Base-by-base conservation (phyloP, 2,888 invertebrate genomes). In the Sarcophaga rosellei region DNA sequence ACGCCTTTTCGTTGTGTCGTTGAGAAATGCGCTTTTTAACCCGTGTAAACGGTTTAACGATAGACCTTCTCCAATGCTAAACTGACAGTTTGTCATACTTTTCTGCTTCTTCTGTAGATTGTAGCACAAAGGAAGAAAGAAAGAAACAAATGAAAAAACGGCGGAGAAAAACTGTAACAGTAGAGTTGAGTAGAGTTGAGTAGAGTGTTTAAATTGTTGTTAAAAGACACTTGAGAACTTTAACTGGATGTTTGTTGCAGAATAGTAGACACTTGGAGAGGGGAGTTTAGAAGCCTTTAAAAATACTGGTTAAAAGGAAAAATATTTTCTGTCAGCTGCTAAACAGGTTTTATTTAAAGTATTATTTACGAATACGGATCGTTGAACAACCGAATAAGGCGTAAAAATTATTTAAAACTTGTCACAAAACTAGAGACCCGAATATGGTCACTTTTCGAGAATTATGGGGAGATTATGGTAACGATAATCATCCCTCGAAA, bases 11-110 rank as follows among this genome's bases (percentile, higher is more conserved):
- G 61, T 70, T 78, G 61, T 70, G 69, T 78, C 69, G 25, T 53
- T 84, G 63, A 84, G 74, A 81, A 69, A 75, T 86, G 81, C 74
- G 83, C 81, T 86, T 86, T 35, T 78, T 81, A 86, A 86, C 62
- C 70, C 73, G 83, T 80, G 81, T 83, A 83, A 53, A 86, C 77
- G 69, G 84, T 75, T 79, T 81, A 70, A 84, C 72, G 84, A 78
- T 78, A 84, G 12, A 53, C 53, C 15, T 17, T 53, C 4, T 53
- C 53, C 53, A 53, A 53, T 17, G 12, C 17, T 4, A 35, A 17
- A 53, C 53, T 53, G 53, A 15, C 17, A 53, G 53, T 53, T 15
- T 69, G 80, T 80, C 83, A 81, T 53, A 12, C 12, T 53, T 1
- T 53, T 53, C 12, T 15, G 17, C 53, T 53, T 53, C 80, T 83